phyloP scores from a whole-genome alignment of 2,797 vertebrate species.

The Eulemur mongoz region DNA sequence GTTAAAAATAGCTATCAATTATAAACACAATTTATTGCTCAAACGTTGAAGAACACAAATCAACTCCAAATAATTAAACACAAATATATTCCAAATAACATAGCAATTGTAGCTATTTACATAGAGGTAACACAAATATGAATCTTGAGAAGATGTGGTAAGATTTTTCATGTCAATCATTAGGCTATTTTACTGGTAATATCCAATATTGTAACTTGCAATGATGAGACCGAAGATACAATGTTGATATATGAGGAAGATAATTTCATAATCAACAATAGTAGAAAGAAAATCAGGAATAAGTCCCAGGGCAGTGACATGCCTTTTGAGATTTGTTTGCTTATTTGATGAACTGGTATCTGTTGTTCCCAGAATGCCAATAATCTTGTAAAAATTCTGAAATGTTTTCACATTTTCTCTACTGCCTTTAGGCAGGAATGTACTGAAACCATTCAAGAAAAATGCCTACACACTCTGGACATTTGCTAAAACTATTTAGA shows the following conservation, averaged over 20 bases:
- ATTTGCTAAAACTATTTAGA: slow-evolving; percentile 30
- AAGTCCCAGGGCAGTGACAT: neutral
- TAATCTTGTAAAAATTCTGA: neutral
- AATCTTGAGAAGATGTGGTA: slow-evolving; percentile 9
- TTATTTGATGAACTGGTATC: slow-evolving; percentile 8
- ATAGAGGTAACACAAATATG: neutral
- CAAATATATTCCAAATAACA: neutral
- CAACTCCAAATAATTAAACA: neutral
- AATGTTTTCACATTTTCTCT: neutral
- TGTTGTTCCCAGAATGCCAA: neutral
- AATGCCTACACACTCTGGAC: neutral
- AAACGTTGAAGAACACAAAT: neutral
- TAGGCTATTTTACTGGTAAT: neutral
- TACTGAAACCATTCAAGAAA: slow-evolving; percentile 20
- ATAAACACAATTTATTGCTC: neutral
- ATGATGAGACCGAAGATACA: neutral
- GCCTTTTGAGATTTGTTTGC: neutral
- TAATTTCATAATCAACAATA: neutral
- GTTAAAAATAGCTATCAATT: slow-evolving; percentile 14
- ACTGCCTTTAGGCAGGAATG: neutral
- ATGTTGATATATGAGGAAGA: neutral
- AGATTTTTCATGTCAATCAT: neutral
- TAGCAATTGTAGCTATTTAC: neutral
- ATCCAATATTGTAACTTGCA: neutral
- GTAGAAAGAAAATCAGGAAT: neutral